Evolutionary conservation across 2,797 vertebrate genomes (phyloP).

Genomic region (Moxostoma hubbsi): DNA sequence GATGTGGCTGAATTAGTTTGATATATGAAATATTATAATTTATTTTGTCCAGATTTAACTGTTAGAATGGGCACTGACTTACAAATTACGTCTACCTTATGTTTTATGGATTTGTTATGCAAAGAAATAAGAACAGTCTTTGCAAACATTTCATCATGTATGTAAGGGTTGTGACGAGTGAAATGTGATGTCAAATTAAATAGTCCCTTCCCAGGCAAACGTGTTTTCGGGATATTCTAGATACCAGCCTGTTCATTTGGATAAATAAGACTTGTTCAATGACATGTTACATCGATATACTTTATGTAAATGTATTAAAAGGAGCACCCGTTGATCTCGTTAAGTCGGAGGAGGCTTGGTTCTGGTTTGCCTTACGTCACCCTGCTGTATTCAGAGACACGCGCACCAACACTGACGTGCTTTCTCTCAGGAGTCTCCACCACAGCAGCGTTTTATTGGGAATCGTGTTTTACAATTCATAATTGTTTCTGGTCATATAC

Average conservation of each 20-base stretch:
- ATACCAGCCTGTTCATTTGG: neutral
- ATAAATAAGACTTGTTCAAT: neutral
- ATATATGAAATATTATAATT: neutral
- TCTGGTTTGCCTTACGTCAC: constrained; percentile 58
- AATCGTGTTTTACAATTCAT: neutral
- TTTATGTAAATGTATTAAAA: neutral
- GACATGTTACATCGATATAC: neutral
- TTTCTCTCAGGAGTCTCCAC: neutral
- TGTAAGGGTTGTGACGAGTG: neutral
- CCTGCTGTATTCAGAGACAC: constrained; percentile 25
- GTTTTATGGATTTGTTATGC: neutral
- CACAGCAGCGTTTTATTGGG: neutral
- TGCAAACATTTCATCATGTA: neutral
- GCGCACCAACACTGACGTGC: neutral
- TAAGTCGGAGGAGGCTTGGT: constrained; percentile 42
- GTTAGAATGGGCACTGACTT: neutral
- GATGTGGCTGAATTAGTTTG: neutral
- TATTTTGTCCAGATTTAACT: neutral
- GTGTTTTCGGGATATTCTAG: neutral
- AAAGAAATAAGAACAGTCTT: neutral
- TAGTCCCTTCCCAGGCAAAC: no score
- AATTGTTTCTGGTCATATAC: neutral
- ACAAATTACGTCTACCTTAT: neutral
- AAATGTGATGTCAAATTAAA: neutral
- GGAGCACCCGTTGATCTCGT: constrained; percentile 47